These are phyloP conservation scores for Heteromormyrus szaboi DNA, from an alignment of 2,797 vertebrate genomes.

Conservation along the genomic window DNA sequence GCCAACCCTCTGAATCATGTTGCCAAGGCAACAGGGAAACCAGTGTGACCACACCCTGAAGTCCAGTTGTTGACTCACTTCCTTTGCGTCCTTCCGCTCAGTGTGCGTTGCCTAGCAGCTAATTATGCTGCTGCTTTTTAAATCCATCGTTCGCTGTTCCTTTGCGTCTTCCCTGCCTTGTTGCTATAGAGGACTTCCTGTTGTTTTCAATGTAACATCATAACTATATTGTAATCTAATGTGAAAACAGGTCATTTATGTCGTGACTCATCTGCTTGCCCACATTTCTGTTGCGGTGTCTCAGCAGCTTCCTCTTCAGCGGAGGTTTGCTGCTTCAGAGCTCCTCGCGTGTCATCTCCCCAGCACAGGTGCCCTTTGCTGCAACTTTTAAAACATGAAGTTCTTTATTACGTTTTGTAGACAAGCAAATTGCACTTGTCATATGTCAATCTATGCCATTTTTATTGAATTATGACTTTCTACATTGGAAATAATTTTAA, in stretches of 20 bases:
- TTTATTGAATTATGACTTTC: neutral
- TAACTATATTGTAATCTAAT: constrained; percentile 5
- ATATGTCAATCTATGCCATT: neutral
- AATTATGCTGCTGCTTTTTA: constrained; percentile 26
- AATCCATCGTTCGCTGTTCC: neutral
- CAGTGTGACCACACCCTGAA: constrained; percentile 23
- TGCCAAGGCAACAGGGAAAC: constrained; percentile 13
- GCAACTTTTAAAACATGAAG: neutral
- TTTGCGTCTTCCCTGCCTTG: constrained; percentile 15
- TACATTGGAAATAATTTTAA: neutral
- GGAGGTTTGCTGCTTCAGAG: neutral
- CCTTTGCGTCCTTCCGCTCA: neutral
- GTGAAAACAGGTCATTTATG: neutral
- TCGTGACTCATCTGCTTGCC: constrained; percentile 9
- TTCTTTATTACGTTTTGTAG: neutral
- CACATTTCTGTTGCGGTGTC: neutral
- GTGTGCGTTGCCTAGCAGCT: neutral
- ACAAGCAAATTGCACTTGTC: neutral
- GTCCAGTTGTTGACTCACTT: constrained; percentile 34
- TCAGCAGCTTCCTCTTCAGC: neutral
- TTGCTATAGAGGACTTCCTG: constrained; percentile 35
- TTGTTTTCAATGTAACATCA: neutral
- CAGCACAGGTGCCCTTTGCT: neutral
- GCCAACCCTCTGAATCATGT: constrained; percentile 10
- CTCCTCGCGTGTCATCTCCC: neutral